phyloP scores from a whole-genome alignment of 2,888 invertebrate genomes.

The Onthophagus sagittarius region DNA sequence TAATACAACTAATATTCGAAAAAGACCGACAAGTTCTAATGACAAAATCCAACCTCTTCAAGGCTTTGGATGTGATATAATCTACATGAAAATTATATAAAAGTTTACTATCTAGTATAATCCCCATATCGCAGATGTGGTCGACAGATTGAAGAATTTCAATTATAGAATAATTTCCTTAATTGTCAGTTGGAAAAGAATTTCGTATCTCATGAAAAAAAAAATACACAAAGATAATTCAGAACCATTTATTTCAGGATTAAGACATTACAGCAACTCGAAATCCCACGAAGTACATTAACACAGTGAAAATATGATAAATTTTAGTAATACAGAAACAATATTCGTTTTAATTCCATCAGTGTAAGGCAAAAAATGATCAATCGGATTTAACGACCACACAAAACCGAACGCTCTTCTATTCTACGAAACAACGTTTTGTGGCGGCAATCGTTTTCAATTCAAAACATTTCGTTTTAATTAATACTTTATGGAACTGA shows the following conservation, averaged over 20 bases:
- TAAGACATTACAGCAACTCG: neutral
- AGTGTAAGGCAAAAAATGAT: neutral
- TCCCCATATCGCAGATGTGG: too few species aligned
- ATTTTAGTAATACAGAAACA: too few species aligned
- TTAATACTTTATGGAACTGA: neutral
- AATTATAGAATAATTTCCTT: neutral
- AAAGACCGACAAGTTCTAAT: too few species aligned
- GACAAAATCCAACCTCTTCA: too few species aligned
- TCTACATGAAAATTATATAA: too few species aligned
- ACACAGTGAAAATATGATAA: neutral
- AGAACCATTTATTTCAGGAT: conserved; percentile 9
- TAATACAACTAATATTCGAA: too few species aligned
- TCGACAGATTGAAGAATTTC: too few species aligned
- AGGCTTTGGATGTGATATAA: too few species aligned
- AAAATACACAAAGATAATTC: conserved; percentile 1
- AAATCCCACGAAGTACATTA: conserved; percentile 1
- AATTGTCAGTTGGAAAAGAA: neutral
- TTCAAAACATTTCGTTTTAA: neutral
- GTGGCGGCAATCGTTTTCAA: neutral
- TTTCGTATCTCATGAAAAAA: neutral
- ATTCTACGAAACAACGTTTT: neutral
- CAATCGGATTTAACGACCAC: neutral
- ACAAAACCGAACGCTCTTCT: neutral
- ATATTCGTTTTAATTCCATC: neutral
- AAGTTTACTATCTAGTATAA: too few species aligned